Evolutionary conservation across 2,888 invertebrate species (phyloP).

Genomic region (Rhagophthalmus giganteus): DNA sequence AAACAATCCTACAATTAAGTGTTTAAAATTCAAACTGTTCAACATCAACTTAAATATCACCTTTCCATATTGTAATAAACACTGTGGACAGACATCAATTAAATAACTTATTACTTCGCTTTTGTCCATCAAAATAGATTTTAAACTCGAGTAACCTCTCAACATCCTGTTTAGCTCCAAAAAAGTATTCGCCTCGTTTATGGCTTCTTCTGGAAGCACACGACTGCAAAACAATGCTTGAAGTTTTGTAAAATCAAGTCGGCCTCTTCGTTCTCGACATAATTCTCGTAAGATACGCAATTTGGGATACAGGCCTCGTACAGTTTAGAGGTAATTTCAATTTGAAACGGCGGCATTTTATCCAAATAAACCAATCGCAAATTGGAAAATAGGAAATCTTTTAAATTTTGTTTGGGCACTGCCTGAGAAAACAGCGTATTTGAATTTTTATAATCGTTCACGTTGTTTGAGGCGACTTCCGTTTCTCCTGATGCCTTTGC

Average conservation of each 20-base stretch:
- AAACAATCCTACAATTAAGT: conserved; percentile 52
- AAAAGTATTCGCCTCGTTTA: conserved; percentile 65
- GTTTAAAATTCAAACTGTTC: too few species aligned
- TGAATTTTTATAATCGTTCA: not conserved
- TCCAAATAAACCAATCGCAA: conserved; percentile 57
- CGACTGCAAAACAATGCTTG: conserved; percentile 64
- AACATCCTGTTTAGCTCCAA: conserved; percentile 60
- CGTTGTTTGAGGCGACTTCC: not conserved
- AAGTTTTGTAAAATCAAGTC: conserved; percentile 51
- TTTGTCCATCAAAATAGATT: conserved; percentile 57
- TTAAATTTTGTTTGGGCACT: conserved; percentile 24
- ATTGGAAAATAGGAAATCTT: conserved; percentile 55
- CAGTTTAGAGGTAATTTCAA: conserved; percentile 49
- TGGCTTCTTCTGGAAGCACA: conserved; percentile 59
- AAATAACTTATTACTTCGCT: conserved; percentile 60
- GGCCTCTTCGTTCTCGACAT: conserved; percentile 38
- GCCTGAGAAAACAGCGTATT: conserved; percentile 3
- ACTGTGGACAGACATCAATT: conserved; percentile 64
- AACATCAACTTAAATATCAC: conserved; percentile 52
- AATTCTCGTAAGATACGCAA: conserved; percentile 16
- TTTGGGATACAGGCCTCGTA: conserved; percentile 38
- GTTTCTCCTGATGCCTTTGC: conserved; percentile 8
- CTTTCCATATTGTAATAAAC: conserved; percentile 67
- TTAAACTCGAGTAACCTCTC: conserved; percentile 59
- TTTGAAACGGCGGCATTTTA: conserved; percentile 58